Evolutionary conservation across 2,797 vertebrate genomes (phyloP).

Genomic region (Psittacula derbiana): DNA sequence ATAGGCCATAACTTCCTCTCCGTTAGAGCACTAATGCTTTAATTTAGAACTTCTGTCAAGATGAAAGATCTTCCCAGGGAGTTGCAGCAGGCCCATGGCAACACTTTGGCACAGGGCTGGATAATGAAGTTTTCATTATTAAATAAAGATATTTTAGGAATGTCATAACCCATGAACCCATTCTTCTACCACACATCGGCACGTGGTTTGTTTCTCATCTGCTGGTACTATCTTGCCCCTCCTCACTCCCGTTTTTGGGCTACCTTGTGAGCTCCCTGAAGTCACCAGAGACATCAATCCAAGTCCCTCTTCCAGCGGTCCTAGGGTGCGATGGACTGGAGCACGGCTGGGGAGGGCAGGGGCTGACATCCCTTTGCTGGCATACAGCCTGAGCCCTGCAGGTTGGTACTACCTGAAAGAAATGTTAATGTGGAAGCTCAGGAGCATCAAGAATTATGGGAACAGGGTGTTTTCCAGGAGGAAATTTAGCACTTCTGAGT

Average conservation of each 20-base stretch:
- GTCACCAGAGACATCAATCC: slow-evolving; percentile 34
- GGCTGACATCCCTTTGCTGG: background rate
- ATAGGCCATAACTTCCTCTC: slow-evolving; percentile 88
- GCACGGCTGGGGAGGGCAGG: background rate
- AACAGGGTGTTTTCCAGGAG: background rate
- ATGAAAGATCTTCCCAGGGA: slow-evolving; percentile 80
- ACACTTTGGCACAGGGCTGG: slow-evolving; percentile 71
- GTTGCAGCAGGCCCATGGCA: slow-evolving; percentile 73
- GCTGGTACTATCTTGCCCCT: background rate
- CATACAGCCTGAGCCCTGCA: background rate
- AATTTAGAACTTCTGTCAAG: slow-evolving; percentile 80
- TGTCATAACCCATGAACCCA: slow-evolving; percentile 76
- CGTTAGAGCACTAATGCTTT: slow-evolving; percentile 78
- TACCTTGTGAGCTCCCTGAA: background rate
- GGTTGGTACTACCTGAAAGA: slow-evolving; percentile 23
- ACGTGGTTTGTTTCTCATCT: slow-evolving; percentile 63
- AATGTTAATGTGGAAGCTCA: background rate
- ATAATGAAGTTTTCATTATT: slow-evolving; percentile 85
- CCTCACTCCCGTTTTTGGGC: background rate
- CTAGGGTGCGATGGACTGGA: background rate
- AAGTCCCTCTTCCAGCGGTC: background rate
- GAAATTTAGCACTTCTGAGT: background rate
- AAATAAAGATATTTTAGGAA: slow-evolving; percentile 81
- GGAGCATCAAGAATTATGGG: slow-evolving; percentile 1
- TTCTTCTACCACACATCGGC: slow-evolving; percentile 38